Base-by-base conservation (phyloP, 2,888 invertebrate species). In the Acronicta aceris region DNA sequence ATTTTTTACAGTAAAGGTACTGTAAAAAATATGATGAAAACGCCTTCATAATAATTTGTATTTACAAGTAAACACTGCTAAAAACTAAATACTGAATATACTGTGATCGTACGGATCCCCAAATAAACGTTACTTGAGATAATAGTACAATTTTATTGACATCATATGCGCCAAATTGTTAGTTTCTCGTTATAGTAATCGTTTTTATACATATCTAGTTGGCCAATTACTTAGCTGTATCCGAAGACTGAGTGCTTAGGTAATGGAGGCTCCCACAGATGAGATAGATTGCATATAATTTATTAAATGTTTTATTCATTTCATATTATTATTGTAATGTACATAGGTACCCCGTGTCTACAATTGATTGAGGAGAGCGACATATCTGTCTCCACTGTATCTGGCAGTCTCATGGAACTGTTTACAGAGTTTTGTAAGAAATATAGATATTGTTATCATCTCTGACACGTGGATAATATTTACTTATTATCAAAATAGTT, bases 221-320 rank as follows among this genome's bases (percentile, higher is more conserved):
- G 47, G 57, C 59, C 74, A 74, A 76, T 65, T 70, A 79, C 72
- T 75, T 74, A 64, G 61, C 58, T 41, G 63, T 56, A 65, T 70
- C 66, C 59, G 61, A 59, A 61, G 69, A 74, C 71, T 21, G 59
- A 59, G 50, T 59, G 78, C 70, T 81, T 74, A 64, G 71, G 74
- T 80, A 83, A 82, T 81, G 68, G 71, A 66, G 69, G 61, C 74
- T 76, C 78, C 75, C 82, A 77, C 71, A 77, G 73, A 82, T 74
- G 81, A 82, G 81, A 82, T 82, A 78, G 71, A 79, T 82, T 73
- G 75, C 62, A 71, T 74, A 75, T 38, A 38, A 38, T 76, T 78
- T 81, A 84, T 81, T 81, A 82, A 79, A 86, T 87, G 83, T 79
- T 72, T 87, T 83, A 87, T 86, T 85, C 86, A 86, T 81, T 57